Conservation (phyloP, 2,888 invertebrate genomes). For the Mimachlamys varia region DNA sequence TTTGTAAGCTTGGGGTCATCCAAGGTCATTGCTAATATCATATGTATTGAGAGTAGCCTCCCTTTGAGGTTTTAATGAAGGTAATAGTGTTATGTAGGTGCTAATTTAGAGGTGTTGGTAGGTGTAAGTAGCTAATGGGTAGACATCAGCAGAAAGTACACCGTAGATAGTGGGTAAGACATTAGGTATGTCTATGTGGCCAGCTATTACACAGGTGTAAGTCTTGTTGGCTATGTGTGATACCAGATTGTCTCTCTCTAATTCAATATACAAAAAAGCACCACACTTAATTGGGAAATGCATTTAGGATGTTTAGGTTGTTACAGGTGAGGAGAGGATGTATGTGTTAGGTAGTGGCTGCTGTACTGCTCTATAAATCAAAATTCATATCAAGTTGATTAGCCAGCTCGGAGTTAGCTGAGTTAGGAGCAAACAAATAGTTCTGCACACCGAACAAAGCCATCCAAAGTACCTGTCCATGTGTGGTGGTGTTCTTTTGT, state of each 20-base stretch:
- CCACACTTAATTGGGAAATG: not conserved
- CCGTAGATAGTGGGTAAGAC: not conserved
- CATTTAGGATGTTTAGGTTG: not conserved
- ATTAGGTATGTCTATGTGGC: not conserved
- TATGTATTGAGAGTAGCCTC: not conserved
- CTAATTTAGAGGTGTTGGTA: conserved; percentile 12
- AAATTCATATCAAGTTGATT: not conserved
- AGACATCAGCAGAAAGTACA: not conserved
- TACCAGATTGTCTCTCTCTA: not conserved
- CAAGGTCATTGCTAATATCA: not conserved
- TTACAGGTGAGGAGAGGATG: not conserved
- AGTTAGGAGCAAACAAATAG: not conserved
- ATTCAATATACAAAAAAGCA: not conserved
- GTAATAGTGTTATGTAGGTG: not conserved
- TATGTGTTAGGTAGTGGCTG: not conserved
- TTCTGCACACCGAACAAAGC: not conserved
- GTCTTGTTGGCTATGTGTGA: not conserved
- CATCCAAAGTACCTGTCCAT: not conserved
- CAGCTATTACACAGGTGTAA: not conserved
- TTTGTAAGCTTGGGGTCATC: not conserved
- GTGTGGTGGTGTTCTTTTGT: not conserved
- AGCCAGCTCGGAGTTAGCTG: not conserved
- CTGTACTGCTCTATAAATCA: not conserved
- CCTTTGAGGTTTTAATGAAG: not conserved
- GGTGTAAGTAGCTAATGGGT: not conserved